Conservation (phyloP, 2,888 invertebrate species). For the Hypercompe scribonia region DNA sequence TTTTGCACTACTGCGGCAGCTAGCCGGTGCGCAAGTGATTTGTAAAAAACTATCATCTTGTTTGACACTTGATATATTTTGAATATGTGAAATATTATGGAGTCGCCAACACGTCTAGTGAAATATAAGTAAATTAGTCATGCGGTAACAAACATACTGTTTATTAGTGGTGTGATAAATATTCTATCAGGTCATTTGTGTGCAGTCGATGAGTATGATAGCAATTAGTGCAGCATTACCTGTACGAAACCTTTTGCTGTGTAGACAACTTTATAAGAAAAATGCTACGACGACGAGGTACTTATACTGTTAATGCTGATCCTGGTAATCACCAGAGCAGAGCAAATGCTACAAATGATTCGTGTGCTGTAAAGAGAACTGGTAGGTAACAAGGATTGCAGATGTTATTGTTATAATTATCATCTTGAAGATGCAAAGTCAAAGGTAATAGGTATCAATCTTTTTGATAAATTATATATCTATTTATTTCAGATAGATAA, state of each 20-base stretch:
- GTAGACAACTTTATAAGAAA: conserved; percentile 52
- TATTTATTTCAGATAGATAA: neutral
- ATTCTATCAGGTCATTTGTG: conserved; percentile 26
- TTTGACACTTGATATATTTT: conserved; percentile 26
- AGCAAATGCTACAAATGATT: conserved; percentile 60
- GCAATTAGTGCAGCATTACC: conserved; percentile 46
- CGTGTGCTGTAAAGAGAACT: conserved; percentile 63
- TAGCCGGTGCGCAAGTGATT: conserved; percentile 67
- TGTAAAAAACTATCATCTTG: conserved; percentile 62
- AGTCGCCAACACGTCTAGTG: conserved; percentile 37
- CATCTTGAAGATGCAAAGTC: conserved; percentile 1
- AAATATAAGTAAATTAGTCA: conserved; percentile 35
- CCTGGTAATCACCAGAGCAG: conserved; percentile 62
- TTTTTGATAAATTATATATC: neutral
- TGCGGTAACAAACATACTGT: conserved; percentile 23
- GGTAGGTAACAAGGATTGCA: conserved; percentile 59
- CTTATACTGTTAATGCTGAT: conserved; percentile 79
- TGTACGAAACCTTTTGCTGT: conserved; percentile 44
- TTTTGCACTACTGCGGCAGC: conserved; percentile 58
- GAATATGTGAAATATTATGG: conserved; percentile 47
- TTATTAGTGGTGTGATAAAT: conserved; percentile 43
- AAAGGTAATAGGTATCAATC: neutral
- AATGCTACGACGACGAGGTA: conserved; percentile 81
- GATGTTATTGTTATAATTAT: conserved; percentile 16
- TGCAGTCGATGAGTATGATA: conserved; percentile 46